Base-by-base conservation (phyloP, 2,797 vertebrate species). In the Scomberomorus guttatus region DNA sequence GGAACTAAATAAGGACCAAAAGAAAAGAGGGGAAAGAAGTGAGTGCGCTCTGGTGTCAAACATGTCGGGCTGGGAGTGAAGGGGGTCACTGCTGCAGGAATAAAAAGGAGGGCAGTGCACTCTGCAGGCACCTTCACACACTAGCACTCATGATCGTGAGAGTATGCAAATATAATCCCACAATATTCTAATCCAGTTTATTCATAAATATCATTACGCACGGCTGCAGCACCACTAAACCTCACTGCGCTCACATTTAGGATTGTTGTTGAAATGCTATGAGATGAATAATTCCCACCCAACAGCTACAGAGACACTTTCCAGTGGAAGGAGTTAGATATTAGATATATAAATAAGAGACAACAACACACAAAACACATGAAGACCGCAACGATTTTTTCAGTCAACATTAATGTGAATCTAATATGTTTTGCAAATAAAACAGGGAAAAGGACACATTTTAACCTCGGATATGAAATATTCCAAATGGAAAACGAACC, bases 1-100 rank as follows among this genome's bases (percentile, higher is more conserved):
- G 95, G 91, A 95, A 96, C 95, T 91, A 78, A 73, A 80, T 27
- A 42, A 67, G 37, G 58, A 27, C 6, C 25, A 55, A 72, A 72
- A 75, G 63, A 84, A 77, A 80, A 42, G 75, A 81, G 60, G 59
- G 71, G 77, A 75, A 73, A 86, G 37, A 34, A 69, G 61, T 22
- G 60, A 77, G 75, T 70, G 62, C 56, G 66, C 79, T 13, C 68
- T 34, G 58, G 57, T 81, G 87, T 86, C 65, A 80, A 46, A 77
- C 68, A 57, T 63, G 69, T 77, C 11, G 58, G 50, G 44, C 37
- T 42, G 46, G 32, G 15, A 74, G 57, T 51, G 48, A 50, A 58
- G 59, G 65, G 18, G 84, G 72, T 46, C 78, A 72, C 52, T 67
- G 60, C 56, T 80, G 82, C 70, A 75, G 81, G 24, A 24, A 60